Evolutionary conservation across 2,113 vertebrate genomes (phyloP), one percentile per base, ranked within the genome.

Genomic region (Vidua macroura): DNA sequence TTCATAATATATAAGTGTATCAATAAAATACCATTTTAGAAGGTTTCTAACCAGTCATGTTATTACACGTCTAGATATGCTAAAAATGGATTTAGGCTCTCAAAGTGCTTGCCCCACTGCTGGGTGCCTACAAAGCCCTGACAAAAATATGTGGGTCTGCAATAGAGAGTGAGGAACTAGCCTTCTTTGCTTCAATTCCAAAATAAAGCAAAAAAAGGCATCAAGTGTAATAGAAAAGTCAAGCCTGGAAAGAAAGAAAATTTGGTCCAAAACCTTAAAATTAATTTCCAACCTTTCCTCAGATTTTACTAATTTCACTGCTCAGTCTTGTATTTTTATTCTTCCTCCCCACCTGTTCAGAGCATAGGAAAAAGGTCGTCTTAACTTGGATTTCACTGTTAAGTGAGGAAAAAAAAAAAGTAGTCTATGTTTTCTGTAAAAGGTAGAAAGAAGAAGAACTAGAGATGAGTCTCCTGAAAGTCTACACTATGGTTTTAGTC

Each of bases 1-100:
- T 74, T 67, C 46, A 15, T 56, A 83, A 88, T 49, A 48, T 14
- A 8, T 14, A 80, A 31, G 7, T 5, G 7, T 52, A 78, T 86
- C 75, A 52, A 63, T 78, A 94, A 64, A 94, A 88, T 16, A 41
- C 24, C 55, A 74, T 75, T 76, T 64, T 2, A 6, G 46, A 78
- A 74, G 13, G 20, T 63, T 91, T 74, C 51, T 91, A 20, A 73
- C 41, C n/a, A 94, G 76, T 94, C 95, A 56, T 75, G 94, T 93
- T 75, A 86, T 94, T 92, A 96, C 88, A 88, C 41, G 94, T 83
- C 64, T 69, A 78, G 76, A 58, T 91, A 95, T 95, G 93, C 63
- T 76, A 80, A 77, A 93, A 86, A 96, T 25, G 90, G 93, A 83
- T 74, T 96, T 93, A 94, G 73, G 44, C 49, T 86, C 72, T 39